Conservation (phyloP, 2,888 invertebrate genomes). For the Dione juno region DNA sequence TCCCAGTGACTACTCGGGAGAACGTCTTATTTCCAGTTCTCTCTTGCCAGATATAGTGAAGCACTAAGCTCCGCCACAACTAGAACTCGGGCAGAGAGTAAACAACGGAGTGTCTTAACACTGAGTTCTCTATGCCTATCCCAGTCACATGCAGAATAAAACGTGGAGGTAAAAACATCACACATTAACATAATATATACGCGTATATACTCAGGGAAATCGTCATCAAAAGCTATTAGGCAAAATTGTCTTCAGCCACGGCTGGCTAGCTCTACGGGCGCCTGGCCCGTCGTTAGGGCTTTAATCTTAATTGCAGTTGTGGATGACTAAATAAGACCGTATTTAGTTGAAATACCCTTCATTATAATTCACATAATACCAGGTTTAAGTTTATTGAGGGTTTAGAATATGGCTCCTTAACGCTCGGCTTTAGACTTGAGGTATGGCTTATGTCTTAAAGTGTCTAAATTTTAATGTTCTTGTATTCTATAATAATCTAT, state of each 20-base stretch:
- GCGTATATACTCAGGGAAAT: neutral
- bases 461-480: slow-evolving; percentile 5
- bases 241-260: slow-evolving; percentile 12
- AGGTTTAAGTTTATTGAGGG: slow-evolving; percentile 25
- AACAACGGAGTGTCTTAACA: no score
- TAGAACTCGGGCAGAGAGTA: no score
- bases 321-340: slow-evolving; percentile 39
- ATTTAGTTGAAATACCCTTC: slow-evolving; percentile 34
- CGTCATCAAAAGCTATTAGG: neutral
- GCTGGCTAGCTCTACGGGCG: slow-evolving; percentile 25
- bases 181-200: neutral
- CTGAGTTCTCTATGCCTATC: no score
- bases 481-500: neutral
- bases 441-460: slow-evolving; percentile 6
- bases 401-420: slow-evolving; percentile 20
- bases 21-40: no score
- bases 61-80: no score
- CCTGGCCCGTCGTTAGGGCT: slow-evolving; percentile 22
- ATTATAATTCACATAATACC: slow-evolving; percentile 38
- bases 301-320: slow-evolving; percentile 41
- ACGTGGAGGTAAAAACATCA: no score
- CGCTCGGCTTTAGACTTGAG: slow-evolving; percentile 1
- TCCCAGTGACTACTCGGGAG: no score
- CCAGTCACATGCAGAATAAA: no score
- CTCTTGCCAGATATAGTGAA: no score